Base-by-base conservation (phyloP, 2,888 invertebrate genomes). In the Himalopsyche anomala region DNA sequence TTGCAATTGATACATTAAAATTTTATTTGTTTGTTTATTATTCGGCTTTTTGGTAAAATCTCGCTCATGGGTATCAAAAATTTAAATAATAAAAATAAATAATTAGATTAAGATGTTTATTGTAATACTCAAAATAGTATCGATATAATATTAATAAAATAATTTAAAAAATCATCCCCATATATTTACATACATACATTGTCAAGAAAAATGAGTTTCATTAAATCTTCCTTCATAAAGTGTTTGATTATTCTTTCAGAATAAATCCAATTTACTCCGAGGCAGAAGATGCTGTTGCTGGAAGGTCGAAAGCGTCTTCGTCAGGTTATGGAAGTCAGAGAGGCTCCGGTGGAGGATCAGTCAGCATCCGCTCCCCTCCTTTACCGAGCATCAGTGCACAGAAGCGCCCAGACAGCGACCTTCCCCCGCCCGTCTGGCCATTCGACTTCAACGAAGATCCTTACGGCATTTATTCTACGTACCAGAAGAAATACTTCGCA, bases 301-400 rank as follows among this genome's bases (percentile, higher is more conserved):
- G 88, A 19, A 85, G 88, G 74, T 88, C 88, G 45, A 88, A 88
- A 74, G 88, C 88, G 38, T 88, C 88, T 2, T 88, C 88, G 6
- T 88, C 88, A 83, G 88, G 88, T 36, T 88, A 88, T 79, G 88
- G 88, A n/a, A 88, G 88, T 45, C 88, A 88, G 85, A 84, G 88
- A 55, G 88, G 88, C 40, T 88, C 88, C 6, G 88, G 88, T 36
- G 88, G 88, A 54, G 88, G 88, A 45, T 88, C 88, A 6, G 84
- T 87, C 69, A 86, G 85, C 86, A 84, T 85, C 74, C 80, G 88
- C 28, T 85, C 87, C 3, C 85, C 86, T 15, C 87, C 86, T 36
- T 69, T 82, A 45, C 83, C 86, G 9, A 62, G 84, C 15, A 84
- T 56, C 40, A 62, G 3, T 4, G 28, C 62, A 19, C 85, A 85